These are phyloP conservation scores for Drosophila falleni DNA, from an alignment of 2,888 invertebrate species.

Conservation along the genomic window DNA sequence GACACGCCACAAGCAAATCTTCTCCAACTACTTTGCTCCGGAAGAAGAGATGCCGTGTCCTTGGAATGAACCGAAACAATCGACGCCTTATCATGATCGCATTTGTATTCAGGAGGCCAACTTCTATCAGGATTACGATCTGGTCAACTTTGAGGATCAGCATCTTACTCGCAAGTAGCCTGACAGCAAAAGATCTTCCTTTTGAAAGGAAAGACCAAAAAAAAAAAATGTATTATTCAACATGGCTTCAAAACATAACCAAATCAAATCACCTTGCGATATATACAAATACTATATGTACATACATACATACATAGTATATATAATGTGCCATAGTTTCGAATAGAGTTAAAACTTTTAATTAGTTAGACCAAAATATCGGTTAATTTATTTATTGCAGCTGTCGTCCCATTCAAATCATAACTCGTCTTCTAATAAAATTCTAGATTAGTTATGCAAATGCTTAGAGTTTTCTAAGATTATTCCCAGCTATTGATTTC, in stretches of 20 bases:
- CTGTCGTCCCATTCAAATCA: background rate
- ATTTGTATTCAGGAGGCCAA: constrained; percentile 26
- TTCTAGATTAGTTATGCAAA: too few relatives aligned
- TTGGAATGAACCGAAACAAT: constrained; percentile 16
- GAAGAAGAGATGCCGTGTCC: background rate
- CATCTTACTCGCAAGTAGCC: constrained; percentile 21
- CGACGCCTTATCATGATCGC: constrained; percentile 4
- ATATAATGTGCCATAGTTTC: constrained; percentile 27
- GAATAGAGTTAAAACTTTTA: constrained; percentile 11
- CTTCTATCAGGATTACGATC: constrained; percentile 15
- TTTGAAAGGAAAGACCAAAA: background rate
- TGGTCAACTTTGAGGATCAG: background rate
- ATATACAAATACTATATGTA: background rate
- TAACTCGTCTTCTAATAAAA: too few relatives aligned
- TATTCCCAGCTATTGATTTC: too few relatives aligned
- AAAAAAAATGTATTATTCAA: background rate
- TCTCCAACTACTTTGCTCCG: constrained; percentile 9
- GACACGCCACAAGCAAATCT: background rate
- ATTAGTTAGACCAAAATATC: constrained; percentile 3
- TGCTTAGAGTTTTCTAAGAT: too few relatives aligned
- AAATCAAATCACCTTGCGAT: background rate
- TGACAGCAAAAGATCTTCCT: background rate
- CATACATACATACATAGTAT: constrained; percentile 4
- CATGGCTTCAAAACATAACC: background rate
- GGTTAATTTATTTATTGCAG: background rate